Evolutionary conservation across 2,888 invertebrate genomes (phyloP), one percentile per base, ranked within the genome.

Genomic region (Lithophane semibrunnea): DNA sequence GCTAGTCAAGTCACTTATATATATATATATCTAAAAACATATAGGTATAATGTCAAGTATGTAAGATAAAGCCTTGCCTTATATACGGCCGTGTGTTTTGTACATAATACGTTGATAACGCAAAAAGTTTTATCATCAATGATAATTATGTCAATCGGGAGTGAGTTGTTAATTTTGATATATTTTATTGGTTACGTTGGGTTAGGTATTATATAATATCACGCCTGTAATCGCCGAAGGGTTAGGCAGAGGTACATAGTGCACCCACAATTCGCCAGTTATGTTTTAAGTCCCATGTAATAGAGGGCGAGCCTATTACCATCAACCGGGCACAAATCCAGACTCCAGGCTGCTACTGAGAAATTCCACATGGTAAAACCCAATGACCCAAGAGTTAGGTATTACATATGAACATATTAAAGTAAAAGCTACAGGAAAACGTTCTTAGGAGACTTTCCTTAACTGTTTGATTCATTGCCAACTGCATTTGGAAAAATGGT

Each of bases 101-200:
- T 29, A n/a, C 10, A 18, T 21, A 18, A 18, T 16, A 12, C 12
- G 37, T 47, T 75, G 75, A 78, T 16, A 21, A 56, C 18, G 49
- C 63, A 64, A 47, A 71, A 71, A 37, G n/a, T 63, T 13, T 56
- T 75, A 44, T 80, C 61, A 72, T 49, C 37, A 47, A 47, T 54
- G 24, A 73, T 72, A 60, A 60, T 49, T 24, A 49, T 37, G 24
- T 21, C 3, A 80, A 80, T 73, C 44, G 21, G 80, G 8, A 73
- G 16, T 44, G 24, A 75, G 21, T 75, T 12, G 60, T 75, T 0
- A 58, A 24, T 37, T 58, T 42, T 21, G 3, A 16, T 58, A 16
- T 13, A 70, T 70, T 29, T 79, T 29, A 18, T 79, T n/a, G 5
- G 8, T 12, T 21, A 52, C 42, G 60, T 24, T 37, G 12, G 0